phyloP scores from a whole-genome alignment of 2,113 vertebrate genomes.

The Thunnus maccoyii region DNA sequence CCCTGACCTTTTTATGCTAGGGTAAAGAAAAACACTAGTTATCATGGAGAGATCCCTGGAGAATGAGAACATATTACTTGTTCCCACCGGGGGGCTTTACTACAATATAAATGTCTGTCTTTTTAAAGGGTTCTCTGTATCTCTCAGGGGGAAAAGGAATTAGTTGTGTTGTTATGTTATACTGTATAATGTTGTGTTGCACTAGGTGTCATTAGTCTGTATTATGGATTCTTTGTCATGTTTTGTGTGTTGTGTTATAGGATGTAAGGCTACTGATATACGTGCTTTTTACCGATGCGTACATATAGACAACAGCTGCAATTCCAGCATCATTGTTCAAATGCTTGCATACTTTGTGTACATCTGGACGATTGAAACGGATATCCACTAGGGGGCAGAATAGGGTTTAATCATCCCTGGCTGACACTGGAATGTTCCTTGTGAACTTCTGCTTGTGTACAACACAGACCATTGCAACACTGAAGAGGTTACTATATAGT shows the following conservation, averaged over 20 bases:
- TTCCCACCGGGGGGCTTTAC: conserved; percentile 1
- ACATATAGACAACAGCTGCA: too few species aligned
- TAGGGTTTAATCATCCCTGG: too few species aligned
- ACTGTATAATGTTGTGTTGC: not conserved
- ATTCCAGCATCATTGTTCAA: too few species aligned
- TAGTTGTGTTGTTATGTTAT: conserved; percentile 7
- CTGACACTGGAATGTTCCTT: too few species aligned
- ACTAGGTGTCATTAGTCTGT: not conserved
- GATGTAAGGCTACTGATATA: not conserved
- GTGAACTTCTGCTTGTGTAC: too few species aligned
- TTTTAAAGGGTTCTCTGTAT: conserved; percentile 4
- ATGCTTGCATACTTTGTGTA: too few species aligned
- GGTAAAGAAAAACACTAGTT: conserved; percentile 61
- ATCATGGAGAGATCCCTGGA: conserved; percentile 44
- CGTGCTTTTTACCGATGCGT: too few species aligned
- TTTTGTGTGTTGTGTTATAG: not conserved
- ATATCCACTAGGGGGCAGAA: too few species aligned
- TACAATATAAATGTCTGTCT: conserved; percentile 16
- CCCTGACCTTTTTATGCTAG: conserved; percentile 65
- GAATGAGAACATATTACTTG: conserved; percentile 7
- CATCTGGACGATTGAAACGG: too few species aligned
- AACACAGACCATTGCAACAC: too few species aligned
- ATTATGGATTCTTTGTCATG: not conserved
- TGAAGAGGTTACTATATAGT: too few species aligned
- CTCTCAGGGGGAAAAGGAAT: conserved; percentile 6